These are phyloP conservation scores for Drosophila serrata DNA, from an alignment of 1,140 invertebrate genomes.

Conservation along the genomic window DNA sequence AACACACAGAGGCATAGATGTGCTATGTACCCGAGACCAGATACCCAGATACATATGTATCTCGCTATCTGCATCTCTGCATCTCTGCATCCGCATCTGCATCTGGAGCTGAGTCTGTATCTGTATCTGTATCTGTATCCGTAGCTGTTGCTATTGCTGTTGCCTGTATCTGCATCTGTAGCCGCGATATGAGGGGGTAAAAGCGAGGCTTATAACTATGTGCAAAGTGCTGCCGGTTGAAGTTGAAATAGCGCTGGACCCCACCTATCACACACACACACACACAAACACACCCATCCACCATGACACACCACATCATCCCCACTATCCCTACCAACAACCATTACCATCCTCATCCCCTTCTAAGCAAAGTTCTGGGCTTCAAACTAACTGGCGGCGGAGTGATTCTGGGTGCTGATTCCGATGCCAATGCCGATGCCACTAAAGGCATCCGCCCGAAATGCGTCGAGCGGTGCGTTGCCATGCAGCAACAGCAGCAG, in stretches of 20 bases:
- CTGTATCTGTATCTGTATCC: slow-evolving; percentile 43
- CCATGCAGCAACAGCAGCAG: slow-evolving; percentile 21
- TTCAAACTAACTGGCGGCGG: slow-evolving; percentile 40
- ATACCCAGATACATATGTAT: slow-evolving; percentile 39
- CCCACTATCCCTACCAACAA: background rate
- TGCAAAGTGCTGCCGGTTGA: slow-evolving; percentile 63
- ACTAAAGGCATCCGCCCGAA: slow-evolving; percentile 42
- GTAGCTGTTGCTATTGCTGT: slow-evolving; percentile 10
- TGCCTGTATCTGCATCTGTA: slow-evolving; percentile 38
- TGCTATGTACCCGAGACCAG: slow-evolving; percentile 29
- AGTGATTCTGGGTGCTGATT: slow-evolving; percentile 27
- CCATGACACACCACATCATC: too few species aligned
- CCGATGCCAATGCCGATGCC: slow-evolving; percentile 31
- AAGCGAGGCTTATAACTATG: slow-evolving; percentile 55
- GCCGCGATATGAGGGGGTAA: slow-evolving; percentile 20
- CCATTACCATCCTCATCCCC: background rate
- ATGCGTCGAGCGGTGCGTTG: slow-evolving; percentile 48
- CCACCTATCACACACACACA: slow-evolving; percentile 18
- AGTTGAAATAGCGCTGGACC: slow-evolving; percentile 32
- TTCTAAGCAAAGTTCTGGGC: slow-evolving; percentile 28
- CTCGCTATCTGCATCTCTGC: slow-evolving; percentile 27
- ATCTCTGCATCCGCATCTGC: slow-evolving; percentile 36
- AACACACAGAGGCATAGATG: slow-evolving; percentile 28
- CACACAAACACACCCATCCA: background rate
- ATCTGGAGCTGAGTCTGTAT: slow-evolving; percentile 36